A percentile compares a stretch with the other conserved stretches of the same genome.
Evolutionary conservation across 2,113 vertebrate genomes (phyloP).

Genomic region (Dicerorhinus sumatrensis): DNA sequence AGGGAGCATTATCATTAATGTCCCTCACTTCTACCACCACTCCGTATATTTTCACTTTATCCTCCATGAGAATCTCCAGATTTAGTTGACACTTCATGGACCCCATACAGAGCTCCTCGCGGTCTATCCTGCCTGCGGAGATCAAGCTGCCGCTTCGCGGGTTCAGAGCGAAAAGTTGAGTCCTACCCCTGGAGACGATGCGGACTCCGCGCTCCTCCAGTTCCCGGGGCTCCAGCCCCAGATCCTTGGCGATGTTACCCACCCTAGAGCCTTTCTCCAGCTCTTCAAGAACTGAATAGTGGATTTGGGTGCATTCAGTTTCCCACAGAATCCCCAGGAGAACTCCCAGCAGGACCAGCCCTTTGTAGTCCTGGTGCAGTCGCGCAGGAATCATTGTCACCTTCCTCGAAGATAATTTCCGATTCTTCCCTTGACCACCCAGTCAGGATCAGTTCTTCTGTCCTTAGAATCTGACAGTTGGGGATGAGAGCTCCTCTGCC

Average conservation of each 20-base stretch:
- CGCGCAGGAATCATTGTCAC: slow-evolving; percentile 39
- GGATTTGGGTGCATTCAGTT: slow-evolving; percentile 78
- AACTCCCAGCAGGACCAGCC: slow-evolving; percentile 63
- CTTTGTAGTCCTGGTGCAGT: background rate
- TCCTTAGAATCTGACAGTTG: background rate
- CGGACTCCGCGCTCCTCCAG: slow-evolving; percentile 86
- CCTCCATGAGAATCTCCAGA: slow-evolving; percentile 86
- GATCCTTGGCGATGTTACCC: slow-evolving; percentile 88
- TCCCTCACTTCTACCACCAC: slow-evolving; percentile 84
- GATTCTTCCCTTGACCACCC: background rate
- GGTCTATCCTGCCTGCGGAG: slow-evolving; percentile 80
- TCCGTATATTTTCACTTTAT: slow-evolving; percentile 85
- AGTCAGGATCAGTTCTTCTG: background rate
- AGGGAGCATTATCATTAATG: slow-evolving; percentile 85
- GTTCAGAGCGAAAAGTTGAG: slow-evolving; percentile 90
- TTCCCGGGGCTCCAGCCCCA: slow-evolving; percentile 87
- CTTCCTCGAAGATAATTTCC: slow-evolving; percentile 48
- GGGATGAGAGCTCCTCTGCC: background rate
- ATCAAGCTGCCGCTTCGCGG: slow-evolving; percentile 77
- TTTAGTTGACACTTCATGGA: slow-evolving; percentile 83
- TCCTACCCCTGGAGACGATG: slow-evolving; percentile 89
- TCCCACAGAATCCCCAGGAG: slow-evolving; percentile 61
- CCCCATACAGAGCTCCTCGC: slow-evolving; percentile 82
- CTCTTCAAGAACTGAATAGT: slow-evolving; percentile 88
- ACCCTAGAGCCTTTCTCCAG: slow-evolving; percentile 86